Base-by-base conservation (phyloP, 2,888 invertebrate genomes). In the Drosophila bunnanda region DNA sequence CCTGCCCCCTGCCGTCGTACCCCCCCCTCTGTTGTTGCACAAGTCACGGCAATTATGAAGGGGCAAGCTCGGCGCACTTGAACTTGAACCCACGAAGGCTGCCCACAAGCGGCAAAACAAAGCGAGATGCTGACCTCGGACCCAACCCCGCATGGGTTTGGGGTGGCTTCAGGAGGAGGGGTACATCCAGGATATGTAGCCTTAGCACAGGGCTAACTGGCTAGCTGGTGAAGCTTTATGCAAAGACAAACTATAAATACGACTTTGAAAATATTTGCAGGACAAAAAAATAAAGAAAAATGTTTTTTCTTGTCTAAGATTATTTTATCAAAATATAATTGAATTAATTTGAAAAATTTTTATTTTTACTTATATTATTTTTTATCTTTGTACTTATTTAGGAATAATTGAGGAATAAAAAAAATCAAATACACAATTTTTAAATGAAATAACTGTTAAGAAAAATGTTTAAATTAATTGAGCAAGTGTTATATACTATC, bases 1-100 rank as follows among this genome's bases (percentile, higher is more conserved):
- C 25, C 55, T 44, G 1, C 20, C 10, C 36, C 36, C 54, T 32
- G n/a, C n/a, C 43, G 22, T 15, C 22, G 4, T 38, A 9, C 22
- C 44, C 10, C 7, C 44, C 30, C 53, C 28, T 50, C 39, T 71
- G 38, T 59, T 60, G 59, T 68, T 65, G 73, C 66, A 74, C 48
- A 67, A 57, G 67, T 70, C 71, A 74, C 48, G 77, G 71, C 65
- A 68, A 69, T 77, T 79, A 81, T 71, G 58, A 76, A 71, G 82
- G 85, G 82, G 71, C 79, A 77, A 77, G 62, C 77, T 78, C 52
- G 56, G 80, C 71, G 55, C 74, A 71, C 71, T 88, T 86, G 81
- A 88, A 83, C 88, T 88, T 86, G 83, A 83, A 83, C 75, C 76
- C 58, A 30, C 34, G 69, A 78, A 80, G 75, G 81, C 62, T 80